Percentiles rank a stretch among this genome's conserved stretches.
These are phyloP conservation scores for Panthera leo DNA, from an alignment of 2,113 vertebrate genomes.

Conservation along the genomic window DNA sequence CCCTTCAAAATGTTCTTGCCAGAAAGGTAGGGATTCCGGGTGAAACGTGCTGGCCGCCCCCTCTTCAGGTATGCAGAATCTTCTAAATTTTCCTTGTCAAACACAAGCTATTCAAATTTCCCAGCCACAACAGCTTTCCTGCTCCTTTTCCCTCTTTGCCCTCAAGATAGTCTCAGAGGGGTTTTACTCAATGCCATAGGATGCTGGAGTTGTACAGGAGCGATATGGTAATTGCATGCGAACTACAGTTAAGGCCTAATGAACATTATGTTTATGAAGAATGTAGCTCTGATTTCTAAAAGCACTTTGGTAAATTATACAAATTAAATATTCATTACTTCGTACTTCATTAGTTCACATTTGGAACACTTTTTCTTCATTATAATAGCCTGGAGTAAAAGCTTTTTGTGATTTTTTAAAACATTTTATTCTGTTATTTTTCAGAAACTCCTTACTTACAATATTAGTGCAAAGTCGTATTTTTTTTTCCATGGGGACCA, in stretches of 20 bases:
- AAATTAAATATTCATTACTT: conserved; percentile 92
- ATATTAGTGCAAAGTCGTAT: conserved; percentile 69
- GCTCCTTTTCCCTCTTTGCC: conserved; percentile 71
- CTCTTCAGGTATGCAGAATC: neutral
- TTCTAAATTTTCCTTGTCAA: neutral
- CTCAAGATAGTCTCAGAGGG: conserved; percentile 73
- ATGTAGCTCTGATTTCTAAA: conserved; percentile 85
- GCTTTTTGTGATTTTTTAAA: conserved; percentile 67
- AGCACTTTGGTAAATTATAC: conserved; percentile 88
- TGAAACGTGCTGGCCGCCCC: conserved; percentile 29
- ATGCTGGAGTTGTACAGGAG: conserved; percentile 62
- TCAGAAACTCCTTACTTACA: conserved; percentile 82
- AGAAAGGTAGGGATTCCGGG: conserved; percentile 68
- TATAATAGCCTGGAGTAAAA: conserved; percentile 85
- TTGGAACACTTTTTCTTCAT: conserved; percentile 87
- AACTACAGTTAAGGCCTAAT: conserved; percentile 83
- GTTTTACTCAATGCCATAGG: conserved; percentile 48
- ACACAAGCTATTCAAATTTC: conserved; percentile 80
- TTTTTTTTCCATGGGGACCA: conserved; percentile 70
- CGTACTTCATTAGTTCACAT: conserved; percentile 88
- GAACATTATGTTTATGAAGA: conserved; percentile 85
- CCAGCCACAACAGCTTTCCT: conserved; percentile 38
- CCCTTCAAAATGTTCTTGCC: conserved; percentile 72
- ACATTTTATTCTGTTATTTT: conserved; percentile 81
- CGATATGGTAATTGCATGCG: conserved; percentile 71